phyloP scores from a whole-genome alignment of 2,113 vertebrate genomes.

The Grus americana region DNA sequence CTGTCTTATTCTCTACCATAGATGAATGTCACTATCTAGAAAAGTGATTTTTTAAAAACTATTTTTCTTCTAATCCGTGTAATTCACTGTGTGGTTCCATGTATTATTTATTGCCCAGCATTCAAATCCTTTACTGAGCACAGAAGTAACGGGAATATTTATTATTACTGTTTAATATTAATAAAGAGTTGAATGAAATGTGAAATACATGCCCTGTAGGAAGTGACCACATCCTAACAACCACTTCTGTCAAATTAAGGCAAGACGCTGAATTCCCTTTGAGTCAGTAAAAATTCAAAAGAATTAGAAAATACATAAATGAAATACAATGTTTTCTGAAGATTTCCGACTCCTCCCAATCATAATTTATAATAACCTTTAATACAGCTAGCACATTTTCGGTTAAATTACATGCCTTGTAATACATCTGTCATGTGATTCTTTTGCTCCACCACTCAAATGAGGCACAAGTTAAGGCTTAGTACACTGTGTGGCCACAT shows the following conservation, averaged over 20 bases:
- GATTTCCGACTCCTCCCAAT: neutral
- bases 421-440: neutral
- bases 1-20: neutral
- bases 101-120: neutral
- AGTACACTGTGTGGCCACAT: neutral
- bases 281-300: neutral
- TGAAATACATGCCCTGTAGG: neutral
- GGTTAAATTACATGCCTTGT: neutral
- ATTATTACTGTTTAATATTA: conserved; percentile 5
- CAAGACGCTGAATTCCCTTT: neutral
- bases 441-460: neutral
- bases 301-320: neutral
- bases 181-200: neutral
- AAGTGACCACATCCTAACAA: neutral
- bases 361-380: neutral
- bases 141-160: neutral
- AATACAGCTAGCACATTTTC: neutral
- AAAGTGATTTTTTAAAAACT: neutral
- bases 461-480: neutral
- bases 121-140: neutral
- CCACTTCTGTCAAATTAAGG: neutral
- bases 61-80: neutral
- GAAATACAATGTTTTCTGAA: neutral
- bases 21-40: neutral
- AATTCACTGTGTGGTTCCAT: neutral